phyloP scores from a whole-genome alignment of 2,888 invertebrate species.

The Notodonta ziczac region DNA sequence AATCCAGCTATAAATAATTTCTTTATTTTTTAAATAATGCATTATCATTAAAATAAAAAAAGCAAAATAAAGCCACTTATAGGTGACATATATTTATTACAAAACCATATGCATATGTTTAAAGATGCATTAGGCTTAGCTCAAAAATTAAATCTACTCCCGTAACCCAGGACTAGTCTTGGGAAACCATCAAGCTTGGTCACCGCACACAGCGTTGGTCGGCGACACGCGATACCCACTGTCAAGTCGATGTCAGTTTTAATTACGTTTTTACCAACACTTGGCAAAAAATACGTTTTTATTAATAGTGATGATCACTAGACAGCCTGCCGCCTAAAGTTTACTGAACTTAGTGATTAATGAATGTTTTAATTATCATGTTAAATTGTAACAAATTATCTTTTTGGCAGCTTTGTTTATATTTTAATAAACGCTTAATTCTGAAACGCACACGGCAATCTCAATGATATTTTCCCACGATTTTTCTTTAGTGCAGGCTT shows the following conservation, averaged over 20 bases:
- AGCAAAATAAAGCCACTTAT: too few relatives aligned
- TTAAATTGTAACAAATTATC: too few relatives aligned
- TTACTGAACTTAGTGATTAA: slow-evolving; percentile 36
- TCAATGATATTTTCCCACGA: background rate
- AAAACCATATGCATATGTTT: too few relatives aligned
- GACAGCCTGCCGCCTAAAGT: slow-evolving; percentile 46
- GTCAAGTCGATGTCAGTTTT: slow-evolving; percentile 39
- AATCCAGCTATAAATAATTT: too few relatives aligned
- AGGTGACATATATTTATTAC: too few relatives aligned
- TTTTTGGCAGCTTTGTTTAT: too few relatives aligned
- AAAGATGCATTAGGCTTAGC: too few relatives aligned
- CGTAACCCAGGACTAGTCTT: background rate
- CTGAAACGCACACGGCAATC: background rate
- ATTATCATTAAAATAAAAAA: too few relatives aligned
- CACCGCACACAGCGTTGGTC: background rate
- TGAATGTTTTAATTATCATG: slow-evolving; percentile 16
- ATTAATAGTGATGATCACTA: slow-evolving; percentile 43
- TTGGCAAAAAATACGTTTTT: slow-evolving; percentile 44
- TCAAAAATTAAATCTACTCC: too few relatives aligned
- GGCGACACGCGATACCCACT: slow-evolving; percentile 36
- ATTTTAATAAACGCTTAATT: too few relatives aligned
- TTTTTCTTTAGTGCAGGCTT: background rate
- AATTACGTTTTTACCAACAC: slow-evolving; percentile 37
- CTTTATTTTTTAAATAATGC: too few relatives aligned
- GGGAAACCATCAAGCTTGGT: background rate